Percentiles rank a stretch among this genome's conserved stretches.
These are phyloP conservation scores for Paradisaea rubra DNA, from an alignment of 2,113 vertebrate genomes.

Conservation along the genomic window DNA sequence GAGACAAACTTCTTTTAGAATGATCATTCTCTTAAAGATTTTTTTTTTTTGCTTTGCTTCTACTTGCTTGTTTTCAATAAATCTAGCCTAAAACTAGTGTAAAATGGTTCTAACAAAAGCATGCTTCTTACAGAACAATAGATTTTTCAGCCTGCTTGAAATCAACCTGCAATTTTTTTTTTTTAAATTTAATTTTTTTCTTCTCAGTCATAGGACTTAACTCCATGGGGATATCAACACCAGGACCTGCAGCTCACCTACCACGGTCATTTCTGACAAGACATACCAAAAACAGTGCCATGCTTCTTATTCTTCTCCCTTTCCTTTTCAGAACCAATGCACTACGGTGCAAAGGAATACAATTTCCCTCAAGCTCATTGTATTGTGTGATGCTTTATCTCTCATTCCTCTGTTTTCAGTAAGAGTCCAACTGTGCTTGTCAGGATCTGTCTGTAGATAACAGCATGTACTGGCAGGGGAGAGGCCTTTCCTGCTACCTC, in stretches of 20 bases:
- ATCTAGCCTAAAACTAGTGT: no score
- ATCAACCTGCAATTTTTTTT: no score
- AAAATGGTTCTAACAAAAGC: no score
- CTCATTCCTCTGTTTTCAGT: not conserved
- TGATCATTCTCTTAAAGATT: not conserved
- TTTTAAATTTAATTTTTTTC: no score
- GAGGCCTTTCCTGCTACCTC: not conserved
- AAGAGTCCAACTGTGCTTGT: conserved; percentile 15
- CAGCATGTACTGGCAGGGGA: not conserved
- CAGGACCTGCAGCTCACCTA: no score
- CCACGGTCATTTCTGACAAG: no score
- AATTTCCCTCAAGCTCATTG: not conserved
- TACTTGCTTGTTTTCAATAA: not conserved
- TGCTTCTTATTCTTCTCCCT: not conserved
- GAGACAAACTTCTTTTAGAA: not conserved
- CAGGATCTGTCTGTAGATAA: not conserved
- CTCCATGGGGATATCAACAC: no score
- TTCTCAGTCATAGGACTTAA: no score
- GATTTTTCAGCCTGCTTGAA: no score
- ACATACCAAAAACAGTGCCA: not conserved
- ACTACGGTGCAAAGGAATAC: not conserved
- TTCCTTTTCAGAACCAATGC: not conserved
- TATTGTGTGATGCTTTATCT: not conserved
- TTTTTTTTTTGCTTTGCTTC: not conserved
- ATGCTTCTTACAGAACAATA: no score